A percentile compares a stretch with the other conserved stretches of the same genome.
Conservation (phyloP, 1,140 invertebrate species). For the Antheraea mylitta region DNA sequence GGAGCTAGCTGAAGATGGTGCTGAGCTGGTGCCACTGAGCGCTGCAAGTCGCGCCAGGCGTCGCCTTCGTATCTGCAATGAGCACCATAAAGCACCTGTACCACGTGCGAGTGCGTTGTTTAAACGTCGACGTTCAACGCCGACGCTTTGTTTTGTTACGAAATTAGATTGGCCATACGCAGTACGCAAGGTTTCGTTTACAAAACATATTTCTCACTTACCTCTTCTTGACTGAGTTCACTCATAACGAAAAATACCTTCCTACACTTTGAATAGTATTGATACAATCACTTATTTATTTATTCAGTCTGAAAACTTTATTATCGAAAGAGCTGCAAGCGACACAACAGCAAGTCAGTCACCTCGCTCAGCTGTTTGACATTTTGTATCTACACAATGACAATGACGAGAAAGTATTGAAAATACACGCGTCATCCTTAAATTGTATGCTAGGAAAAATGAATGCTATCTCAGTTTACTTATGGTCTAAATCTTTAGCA, state of each 20-base stretch:
- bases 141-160: conserved; percentile 78
- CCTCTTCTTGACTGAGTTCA: conserved; percentile 88
- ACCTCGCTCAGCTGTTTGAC: conserved; percentile 77
- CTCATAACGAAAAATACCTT: conserved; percentile 79
- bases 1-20: conserved; percentile 50
- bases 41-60: conserved; percentile 64
- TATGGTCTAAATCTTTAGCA: neutral
- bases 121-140: conserved; percentile 45
- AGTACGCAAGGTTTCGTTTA: conserved; percentile 62
- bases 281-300: conserved; percentile 31
- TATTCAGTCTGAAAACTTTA: conserved; percentile 42
- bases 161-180: conserved; percentile 76
- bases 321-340: conserved; percentile 62
- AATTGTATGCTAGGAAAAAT: conserved; percentile 14
- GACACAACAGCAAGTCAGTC: conserved; percentile 76
- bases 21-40: conserved; percentile 49
- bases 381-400: conserved; percentile 57
- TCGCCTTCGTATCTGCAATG: conserved; percentile 67
- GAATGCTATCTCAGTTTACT: conserved; percentile 14
- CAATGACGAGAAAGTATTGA: conserved; percentile 75
- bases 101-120: conserved; percentile 50
- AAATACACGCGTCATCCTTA: conserved; percentile 75
- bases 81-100: conserved; percentile 31
- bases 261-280: conserved; percentile 29
- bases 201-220: conserved; percentile 73